Evolutionary conservation across 2,113 vertebrate genomes (phyloP).

Genomic region (Clarias macrocephalus): DNA sequence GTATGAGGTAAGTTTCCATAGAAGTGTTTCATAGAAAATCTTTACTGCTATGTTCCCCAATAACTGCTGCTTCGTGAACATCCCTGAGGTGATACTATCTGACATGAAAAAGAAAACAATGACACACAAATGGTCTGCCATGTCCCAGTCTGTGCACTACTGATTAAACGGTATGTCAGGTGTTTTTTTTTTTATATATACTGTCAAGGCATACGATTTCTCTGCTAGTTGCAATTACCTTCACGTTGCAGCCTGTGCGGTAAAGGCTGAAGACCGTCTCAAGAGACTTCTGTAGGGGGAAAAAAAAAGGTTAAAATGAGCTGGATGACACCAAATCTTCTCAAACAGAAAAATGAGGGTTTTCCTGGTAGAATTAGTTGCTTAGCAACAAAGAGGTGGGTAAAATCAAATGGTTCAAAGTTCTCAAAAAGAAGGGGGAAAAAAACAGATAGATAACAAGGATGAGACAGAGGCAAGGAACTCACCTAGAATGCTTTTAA

Average conservation of each 20-base stretch:
- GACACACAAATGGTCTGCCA: background rate
- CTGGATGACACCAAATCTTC: slow-evolving; percentile 26
- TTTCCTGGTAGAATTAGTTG: slow-evolving; percentile 35
- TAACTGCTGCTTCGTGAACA: background rate
- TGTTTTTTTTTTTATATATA: background rate
- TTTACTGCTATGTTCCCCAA: background rate
- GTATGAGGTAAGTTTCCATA: background rate
- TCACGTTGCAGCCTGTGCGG: background rate
- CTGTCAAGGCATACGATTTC: background rate
- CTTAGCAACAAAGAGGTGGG: slow-evolving; percentile 48
- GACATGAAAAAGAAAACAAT: background rate
- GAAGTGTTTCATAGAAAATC: background rate
- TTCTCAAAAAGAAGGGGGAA: background rate
- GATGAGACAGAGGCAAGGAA: background rate
- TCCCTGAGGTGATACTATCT: background rate
- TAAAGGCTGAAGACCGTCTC: background rate
- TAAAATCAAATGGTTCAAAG: slow-evolving; percentile 29
- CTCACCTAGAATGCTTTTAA: background rate
- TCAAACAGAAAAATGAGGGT: slow-evolving; percentile 1
- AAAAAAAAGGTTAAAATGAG: slow-evolving; percentile 21
- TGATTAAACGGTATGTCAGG: background rate
- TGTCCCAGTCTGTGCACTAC: background rate
- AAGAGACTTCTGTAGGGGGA: background rate
- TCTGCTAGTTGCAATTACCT: background rate
- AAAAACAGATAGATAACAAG: background rate